Percentiles rank a stretch among this genome's conserved stretches.
These are phyloP conservation scores for Ganaspis sp. DNA, from an alignment of 1,140 invertebrate genomes.

Conservation along the genomic window DNA sequence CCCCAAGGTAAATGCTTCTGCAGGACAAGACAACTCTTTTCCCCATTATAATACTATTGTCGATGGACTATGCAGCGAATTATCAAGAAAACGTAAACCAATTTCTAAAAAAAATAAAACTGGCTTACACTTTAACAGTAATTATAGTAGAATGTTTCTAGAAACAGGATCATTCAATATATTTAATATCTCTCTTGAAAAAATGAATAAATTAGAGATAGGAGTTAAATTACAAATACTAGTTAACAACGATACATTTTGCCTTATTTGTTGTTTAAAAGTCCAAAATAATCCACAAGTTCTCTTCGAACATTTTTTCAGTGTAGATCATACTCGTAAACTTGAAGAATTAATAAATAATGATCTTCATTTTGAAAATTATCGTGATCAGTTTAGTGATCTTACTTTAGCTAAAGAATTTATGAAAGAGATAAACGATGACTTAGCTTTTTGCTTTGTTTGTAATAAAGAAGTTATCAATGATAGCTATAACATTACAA, in stretches of 20 bases:
- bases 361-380: slow-evolving; percentile 11
- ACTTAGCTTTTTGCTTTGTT: slow-evolving; percentile 24
- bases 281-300: slow-evolving; percentile 22
- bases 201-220: not conserved
- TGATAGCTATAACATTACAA: not conserved
- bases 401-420: slow-evolving; percentile 42
- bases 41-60: not conserved
- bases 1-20: not conserved
- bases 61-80: not conserved
- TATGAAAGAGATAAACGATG: slow-evolving; percentile 33
- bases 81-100: not conserved
- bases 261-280: slow-evolving; percentile 41
- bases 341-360: slow-evolving; percentile 30
- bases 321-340: slow-evolving; percentile 35
- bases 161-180: slow-evolving; percentile 33
- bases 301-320: slow-evolving; percentile 41
- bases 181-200: slow-evolving; percentile 26
- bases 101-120: not conserved
- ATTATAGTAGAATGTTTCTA: slow-evolving; percentile 33
- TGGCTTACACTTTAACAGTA: not conserved
- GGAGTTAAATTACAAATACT: slow-evolving; percentile 6
- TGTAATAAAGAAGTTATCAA: slow-evolving; percentile 39
- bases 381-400: slow-evolving; percentile 41
- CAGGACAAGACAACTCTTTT: not conserved
- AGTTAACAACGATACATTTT: slow-evolving; percentile 1